Conservation (phyloP, 2,797 vertebrate genomes). For the Alcedo atthis region DNA sequence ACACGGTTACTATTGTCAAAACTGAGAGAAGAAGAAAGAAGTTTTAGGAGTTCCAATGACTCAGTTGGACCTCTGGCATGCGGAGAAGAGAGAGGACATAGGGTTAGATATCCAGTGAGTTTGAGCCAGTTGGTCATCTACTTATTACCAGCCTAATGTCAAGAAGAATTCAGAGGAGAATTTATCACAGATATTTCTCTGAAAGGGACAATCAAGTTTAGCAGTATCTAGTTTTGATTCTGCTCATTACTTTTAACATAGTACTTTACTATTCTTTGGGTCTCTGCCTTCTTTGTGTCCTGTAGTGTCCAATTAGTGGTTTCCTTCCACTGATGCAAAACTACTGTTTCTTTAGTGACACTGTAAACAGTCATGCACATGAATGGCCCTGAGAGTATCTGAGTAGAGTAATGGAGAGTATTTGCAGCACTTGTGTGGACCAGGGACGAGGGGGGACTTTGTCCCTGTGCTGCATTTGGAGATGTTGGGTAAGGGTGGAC, state of each 20-base stretch:
- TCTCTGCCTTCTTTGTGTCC: neutral
- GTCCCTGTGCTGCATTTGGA: neutral
- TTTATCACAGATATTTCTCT: neutral
- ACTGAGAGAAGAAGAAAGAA: neutral
- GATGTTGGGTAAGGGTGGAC: fast-evolving
- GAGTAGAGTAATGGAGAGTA: neutral
- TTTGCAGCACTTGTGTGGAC: neutral
- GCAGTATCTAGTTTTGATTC: neutral
- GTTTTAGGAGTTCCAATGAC: neutral
- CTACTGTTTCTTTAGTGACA: too few species aligned
- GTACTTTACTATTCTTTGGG: neutral
- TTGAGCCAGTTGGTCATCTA: neutral
- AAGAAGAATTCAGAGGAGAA: neutral
- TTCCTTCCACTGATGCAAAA: neutral
- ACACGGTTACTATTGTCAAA: too few species aligned
- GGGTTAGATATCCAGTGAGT: neutral
- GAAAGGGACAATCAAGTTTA: neutral
- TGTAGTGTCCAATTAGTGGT: fast-evolving
- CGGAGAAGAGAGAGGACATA: neutral
- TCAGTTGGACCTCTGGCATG: fast-evolving
- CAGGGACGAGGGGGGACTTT: fast-evolving
- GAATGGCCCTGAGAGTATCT: neutral
- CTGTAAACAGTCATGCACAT: neutral
- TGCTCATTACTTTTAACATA: neutral
- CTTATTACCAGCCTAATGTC: neutral